These are phyloP conservation scores for Pomatostomus ruficeps DNA, from an alignment of 2,113 vertebrate genomes.

Conservation along the genomic window DNA sequence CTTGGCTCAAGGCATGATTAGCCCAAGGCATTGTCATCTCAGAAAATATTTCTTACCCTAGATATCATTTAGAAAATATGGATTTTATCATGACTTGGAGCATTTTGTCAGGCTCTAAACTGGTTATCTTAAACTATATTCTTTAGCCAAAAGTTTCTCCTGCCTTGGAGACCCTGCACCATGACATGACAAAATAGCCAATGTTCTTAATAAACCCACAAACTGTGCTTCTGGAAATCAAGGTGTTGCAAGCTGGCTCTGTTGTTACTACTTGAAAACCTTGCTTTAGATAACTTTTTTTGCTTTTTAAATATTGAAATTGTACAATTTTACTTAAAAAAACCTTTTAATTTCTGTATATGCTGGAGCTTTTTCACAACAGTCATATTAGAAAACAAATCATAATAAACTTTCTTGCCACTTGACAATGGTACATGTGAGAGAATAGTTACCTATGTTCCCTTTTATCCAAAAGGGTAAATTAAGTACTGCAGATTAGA, in stretches of 20 bases:
- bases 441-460: background rate
- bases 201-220: background rate
- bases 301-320: background rate
- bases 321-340: background rate
- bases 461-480: background rate
- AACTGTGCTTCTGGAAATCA: background rate
- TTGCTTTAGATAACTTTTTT: background rate
- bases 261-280: background rate
- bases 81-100: background rate
- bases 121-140: background rate
- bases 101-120: background rate
- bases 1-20: background rate
- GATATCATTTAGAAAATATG: background rate
- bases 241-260: background rate
- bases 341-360: background rate
- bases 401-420: background rate
- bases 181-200: background rate
- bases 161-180: background rate
- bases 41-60: background rate
- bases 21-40: background rate
- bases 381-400: background rate
- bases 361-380: background rate
- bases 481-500: background rate
- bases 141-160: background rate
- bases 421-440: accelerated